Evolutionary conservation across 1,140 invertebrate species (phyloP).

Genomic region (Acromyrmex charruanus): DNA sequence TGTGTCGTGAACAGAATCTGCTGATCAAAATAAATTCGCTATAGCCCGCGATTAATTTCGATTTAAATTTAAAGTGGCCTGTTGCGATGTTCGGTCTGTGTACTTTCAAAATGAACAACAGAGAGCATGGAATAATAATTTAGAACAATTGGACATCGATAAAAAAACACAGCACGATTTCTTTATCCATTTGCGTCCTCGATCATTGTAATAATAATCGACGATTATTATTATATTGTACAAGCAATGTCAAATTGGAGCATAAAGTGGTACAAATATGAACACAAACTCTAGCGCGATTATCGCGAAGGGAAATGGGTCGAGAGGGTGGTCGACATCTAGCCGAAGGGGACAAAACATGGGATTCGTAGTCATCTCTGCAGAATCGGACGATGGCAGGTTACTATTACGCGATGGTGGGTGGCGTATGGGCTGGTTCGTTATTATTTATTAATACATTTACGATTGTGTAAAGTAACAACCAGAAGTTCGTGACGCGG

Average conservation of each 20-base stretch:
- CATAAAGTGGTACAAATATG: background rate
- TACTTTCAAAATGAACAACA: background rate
- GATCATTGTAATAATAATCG: background rate
- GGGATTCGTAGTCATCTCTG: background rate
- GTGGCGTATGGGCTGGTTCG: conserved; percentile 33
- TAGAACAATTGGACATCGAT: background rate
- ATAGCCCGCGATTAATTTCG: background rate
- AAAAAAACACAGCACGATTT: background rate
- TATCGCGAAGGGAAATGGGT: conserved; percentile 19
- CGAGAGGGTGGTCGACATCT: conserved; percentile 2
- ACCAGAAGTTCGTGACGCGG: conserved; percentile 40
- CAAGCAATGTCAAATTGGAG: conserved; percentile 21
- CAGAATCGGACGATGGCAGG: background rate
- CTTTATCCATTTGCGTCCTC: background rate
- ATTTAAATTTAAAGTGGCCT: conserved; percentile 17
- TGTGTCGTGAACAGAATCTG: background rate
- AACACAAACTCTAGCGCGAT: conserved; percentile 9
- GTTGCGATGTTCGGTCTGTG: background rate
- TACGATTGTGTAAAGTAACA: conserved; percentile 73
- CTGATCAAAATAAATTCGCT: background rate
- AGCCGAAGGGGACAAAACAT: background rate
- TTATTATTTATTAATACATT: conserved; percentile 79
- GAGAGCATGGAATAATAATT: background rate
- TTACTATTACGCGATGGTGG: background rate
- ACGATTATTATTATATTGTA: background rate